These are phyloP conservation scores for Drosophila orena DNA, from an alignment of 1,140 invertebrate species.

Conservation along the genomic window DNA sequence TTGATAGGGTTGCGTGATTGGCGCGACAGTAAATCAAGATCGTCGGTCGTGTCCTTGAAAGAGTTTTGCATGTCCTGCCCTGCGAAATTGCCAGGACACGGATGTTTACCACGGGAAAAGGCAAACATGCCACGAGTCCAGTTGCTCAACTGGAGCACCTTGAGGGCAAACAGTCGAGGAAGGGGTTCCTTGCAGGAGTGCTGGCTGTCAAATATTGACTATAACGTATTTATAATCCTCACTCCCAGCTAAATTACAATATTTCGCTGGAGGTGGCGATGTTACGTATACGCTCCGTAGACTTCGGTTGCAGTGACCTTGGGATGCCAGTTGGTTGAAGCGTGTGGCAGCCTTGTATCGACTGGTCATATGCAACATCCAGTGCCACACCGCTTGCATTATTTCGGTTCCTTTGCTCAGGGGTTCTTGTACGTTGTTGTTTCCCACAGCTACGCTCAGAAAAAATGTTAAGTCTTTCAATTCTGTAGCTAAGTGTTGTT, in stretches of 20 bases:
- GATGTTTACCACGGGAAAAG: constrained; percentile 26
- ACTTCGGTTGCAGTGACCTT: constrained; percentile 45
- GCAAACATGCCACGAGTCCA: constrained; percentile 50
- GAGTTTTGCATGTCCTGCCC: constrained; percentile 44
- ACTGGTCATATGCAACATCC: constrained; percentile 27
- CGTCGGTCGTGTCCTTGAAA: constrained; percentile 30
- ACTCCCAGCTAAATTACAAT: constrained; percentile 31
- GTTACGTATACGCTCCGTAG: constrained; percentile 22
- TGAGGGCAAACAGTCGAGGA: constrained; percentile 3
- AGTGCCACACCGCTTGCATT: not conserved
- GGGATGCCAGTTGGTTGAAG: constrained; percentile 37
- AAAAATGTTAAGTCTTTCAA: not conserved
- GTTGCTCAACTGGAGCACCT: constrained; percentile 11
- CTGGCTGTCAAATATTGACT: constrained; percentile 54
- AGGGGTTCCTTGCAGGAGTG: constrained; percentile 14
- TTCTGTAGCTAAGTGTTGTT: not conserved
- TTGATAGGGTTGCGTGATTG: constrained; percentile 50
- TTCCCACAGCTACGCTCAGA: not conserved
- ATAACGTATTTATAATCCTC: constrained; percentile 26
- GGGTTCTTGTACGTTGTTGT: too few relatives aligned
- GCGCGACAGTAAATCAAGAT: constrained; percentile 43
- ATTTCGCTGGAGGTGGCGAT: constrained; percentile 6
- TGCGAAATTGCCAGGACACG: constrained; percentile 17
- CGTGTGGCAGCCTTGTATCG: not conserved
- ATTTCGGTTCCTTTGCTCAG: constrained; percentile 16